Conservation (phyloP, 2,888 invertebrate genomes). For the Siphlonurus alternatus region DNA sequence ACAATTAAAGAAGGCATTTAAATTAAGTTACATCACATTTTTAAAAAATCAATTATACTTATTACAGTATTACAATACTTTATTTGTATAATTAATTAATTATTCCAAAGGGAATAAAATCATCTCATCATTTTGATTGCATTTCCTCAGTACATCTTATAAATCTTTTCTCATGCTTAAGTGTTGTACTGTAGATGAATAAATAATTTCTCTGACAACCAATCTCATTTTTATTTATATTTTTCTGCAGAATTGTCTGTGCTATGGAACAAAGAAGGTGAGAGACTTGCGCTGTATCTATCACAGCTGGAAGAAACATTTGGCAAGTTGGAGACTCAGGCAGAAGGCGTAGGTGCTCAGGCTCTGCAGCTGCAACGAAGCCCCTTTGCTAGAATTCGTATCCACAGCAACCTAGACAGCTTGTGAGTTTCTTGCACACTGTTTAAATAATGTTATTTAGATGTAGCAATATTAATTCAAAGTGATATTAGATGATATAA, state of each 20-base stretch:
- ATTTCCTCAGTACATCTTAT: neutral
- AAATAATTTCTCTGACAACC: too few relatives aligned
- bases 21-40: too few relatives aligned
- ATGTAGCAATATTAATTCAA: too few relatives aligned
- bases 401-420: neutral
- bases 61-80: too few relatives aligned
- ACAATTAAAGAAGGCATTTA: too few relatives aligned
- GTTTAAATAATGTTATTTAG: too few relatives aligned
- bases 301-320: conserved; percentile 9
- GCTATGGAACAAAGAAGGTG: conserved; percentile 11
- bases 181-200: conserved; percentile 12
- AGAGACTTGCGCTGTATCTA: conserved; percentile 6
- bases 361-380: conserved; percentile 10
- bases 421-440: too few relatives aligned
- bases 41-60: too few relatives aligned
- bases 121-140: too few relatives aligned
- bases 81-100: too few relatives aligned
- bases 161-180: conserved; percentile 6
- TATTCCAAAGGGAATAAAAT: too few relatives aligned
- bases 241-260: neutral
- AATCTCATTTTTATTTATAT: neutral
- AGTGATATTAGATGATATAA: too few relatives aligned
- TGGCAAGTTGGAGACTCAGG: conserved; percentile 8
- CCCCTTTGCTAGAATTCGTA: conserved; percentile 5
- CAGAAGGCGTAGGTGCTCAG: conserved; percentile 9